phyloP scores from a whole-genome alignment of 2,797 vertebrate species.

The Manis pentadactyla region DNA sequence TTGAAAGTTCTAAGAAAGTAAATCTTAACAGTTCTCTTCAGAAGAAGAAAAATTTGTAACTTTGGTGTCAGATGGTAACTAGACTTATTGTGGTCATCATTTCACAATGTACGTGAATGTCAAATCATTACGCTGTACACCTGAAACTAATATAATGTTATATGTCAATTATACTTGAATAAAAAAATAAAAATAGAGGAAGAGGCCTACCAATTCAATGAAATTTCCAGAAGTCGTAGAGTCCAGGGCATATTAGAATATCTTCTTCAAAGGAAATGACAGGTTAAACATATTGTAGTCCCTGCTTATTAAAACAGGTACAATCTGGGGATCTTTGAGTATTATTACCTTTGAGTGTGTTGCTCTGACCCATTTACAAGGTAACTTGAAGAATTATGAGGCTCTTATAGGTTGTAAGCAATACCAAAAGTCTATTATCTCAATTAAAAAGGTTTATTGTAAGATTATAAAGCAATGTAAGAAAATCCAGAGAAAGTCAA shows the following conservation, averaged over 20 bases:
- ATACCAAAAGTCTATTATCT: neutral
- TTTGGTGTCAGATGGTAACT: too few relatives aligned
- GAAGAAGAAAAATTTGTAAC: too few relatives aligned
- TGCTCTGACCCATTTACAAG: neutral
- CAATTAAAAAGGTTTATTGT: neutral
- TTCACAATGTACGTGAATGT: too few relatives aligned
- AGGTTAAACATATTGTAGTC: neutral
- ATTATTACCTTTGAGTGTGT: neutral
- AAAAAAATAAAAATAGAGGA: neutral
- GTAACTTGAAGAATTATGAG: neutral
- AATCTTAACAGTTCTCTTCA: too few relatives aligned
- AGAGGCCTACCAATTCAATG: neutral
- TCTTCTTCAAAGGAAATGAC: neutral
- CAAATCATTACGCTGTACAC: too few relatives aligned
- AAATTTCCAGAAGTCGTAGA: neutral
- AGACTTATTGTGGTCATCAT: too few relatives aligned
- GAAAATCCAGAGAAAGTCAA: neutral
- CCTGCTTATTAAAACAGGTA: neutral
- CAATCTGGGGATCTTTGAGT: neutral
- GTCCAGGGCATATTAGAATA: neutral
- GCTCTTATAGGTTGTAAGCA: neutral
- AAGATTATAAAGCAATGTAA: neutral
- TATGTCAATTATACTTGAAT: too few relatives aligned
- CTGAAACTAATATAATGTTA: too few relatives aligned
- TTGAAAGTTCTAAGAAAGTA: too few relatives aligned